These are phyloP conservation scores for Enteromius thamalakanensis DNA, from an alignment of 2,797 vertebrate genomes.

Conservation along the genomic window DNA sequence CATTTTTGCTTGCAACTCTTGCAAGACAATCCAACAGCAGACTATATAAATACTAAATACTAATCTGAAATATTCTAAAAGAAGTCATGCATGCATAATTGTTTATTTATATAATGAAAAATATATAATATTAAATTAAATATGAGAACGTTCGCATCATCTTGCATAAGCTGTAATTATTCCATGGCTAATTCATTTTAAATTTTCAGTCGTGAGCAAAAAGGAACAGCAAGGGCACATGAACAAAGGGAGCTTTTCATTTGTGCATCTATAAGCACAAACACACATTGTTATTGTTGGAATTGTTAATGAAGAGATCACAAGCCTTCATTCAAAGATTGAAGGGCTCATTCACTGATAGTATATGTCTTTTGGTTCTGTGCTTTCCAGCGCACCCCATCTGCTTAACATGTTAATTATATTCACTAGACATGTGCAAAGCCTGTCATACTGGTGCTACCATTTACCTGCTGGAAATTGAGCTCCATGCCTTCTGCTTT, in stretches of 20 bases:
- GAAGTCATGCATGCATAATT: neutral
- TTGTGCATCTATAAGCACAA: constrained; percentile 31
- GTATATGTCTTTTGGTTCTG: neutral
- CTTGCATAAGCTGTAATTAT: neutral
- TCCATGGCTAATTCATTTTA: neutral
- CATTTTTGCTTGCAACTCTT: neutral
- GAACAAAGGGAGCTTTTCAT: constrained; percentile 22
- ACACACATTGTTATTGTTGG: neutral
- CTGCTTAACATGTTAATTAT: constrained; percentile 22
- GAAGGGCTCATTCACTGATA: neutral
- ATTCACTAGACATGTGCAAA: neutral
- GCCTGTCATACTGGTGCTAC: neutral
- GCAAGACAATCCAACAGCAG: neutral
- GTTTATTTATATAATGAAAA: neutral
- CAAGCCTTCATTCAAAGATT: constrained; percentile 14
- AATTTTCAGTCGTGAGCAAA: neutral
- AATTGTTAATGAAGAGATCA: constrained; percentile 37
- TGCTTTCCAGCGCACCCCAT: neutral
- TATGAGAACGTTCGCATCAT: neutral
- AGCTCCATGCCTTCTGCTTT: constrained; percentile 89
- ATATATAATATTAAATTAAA: neutral
- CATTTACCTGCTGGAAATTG: constrained; percentile 92
- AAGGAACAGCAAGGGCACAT: neutral
- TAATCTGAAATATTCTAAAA: neutral
- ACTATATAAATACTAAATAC: neutral